Percentiles rank a stretch among this genome's conserved stretches.
phyloP scores from a whole-genome alignment of 2,797 vertebrate species.

The Carcharodon carcharias region DNA sequence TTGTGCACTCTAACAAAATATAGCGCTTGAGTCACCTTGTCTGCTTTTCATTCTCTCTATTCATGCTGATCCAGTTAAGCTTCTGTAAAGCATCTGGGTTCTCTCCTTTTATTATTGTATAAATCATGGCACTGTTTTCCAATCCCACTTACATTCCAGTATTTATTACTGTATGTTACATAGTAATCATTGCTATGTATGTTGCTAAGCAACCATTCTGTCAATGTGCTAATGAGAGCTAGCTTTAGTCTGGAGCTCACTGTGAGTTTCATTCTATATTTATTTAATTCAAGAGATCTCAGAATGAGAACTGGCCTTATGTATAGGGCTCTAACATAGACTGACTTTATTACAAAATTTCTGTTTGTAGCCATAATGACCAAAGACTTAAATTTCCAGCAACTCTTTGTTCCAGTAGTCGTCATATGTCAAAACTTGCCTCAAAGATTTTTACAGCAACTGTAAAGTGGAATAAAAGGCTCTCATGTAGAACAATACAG shows the following conservation, averaged over 20 bases:
- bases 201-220: background rate
- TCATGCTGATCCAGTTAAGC: background rate
- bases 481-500: background rate
- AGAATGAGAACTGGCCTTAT: background rate
- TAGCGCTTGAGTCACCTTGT: background rate
- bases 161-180: background rate
- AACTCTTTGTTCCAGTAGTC: background rate
- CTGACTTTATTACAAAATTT: background rate
- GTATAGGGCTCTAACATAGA: background rate
- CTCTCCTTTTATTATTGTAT: background rate
- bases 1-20: background rate
- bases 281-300: background rate
- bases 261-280: background rate
- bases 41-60: background rate
- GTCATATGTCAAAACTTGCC: background rate
- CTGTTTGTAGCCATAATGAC: background rate
- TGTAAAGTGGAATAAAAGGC: background rate
- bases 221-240: background rate
- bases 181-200: background rate
- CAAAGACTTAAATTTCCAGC: background rate
- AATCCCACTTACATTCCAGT: background rate
- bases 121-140: background rate
- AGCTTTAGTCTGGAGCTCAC: background rate
- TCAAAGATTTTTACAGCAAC: background rate
- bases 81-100: background rate